These are phyloP conservation scores for Charadrius vociferus DNA, from an alignment of 2,113 vertebrate species.

Conservation along the genomic window DNA sequence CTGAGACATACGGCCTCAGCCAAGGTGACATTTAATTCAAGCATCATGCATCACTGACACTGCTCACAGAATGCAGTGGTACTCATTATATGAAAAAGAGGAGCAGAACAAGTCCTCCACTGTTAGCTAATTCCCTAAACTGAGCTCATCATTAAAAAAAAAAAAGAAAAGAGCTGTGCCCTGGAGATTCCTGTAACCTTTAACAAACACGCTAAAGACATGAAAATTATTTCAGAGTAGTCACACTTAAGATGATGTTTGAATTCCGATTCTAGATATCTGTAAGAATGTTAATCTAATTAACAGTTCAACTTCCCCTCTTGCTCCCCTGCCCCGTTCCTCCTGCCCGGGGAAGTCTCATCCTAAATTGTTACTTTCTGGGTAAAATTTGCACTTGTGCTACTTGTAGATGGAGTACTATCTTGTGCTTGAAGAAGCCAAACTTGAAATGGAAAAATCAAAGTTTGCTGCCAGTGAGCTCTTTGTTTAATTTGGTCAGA, in stretches of 20 bases:
- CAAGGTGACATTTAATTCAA: constrained; percentile 1
- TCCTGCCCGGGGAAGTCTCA: neutral
- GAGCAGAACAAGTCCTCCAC: neutral
- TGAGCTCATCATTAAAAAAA: neutral
- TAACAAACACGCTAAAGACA: constrained; percentile 31
- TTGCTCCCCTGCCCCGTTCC: rapidly evolving
- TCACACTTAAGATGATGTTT: neutral
- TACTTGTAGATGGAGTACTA: neutral
- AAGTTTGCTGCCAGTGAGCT: neutral
- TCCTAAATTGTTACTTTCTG: neutral
- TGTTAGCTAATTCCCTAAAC: neutral
- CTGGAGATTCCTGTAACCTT: constrained; percentile 24
- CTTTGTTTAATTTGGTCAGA: neutral
- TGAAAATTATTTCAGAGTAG: neutral
- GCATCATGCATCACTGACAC: neutral
- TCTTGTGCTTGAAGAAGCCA: neutral
- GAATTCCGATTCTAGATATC: neutral
- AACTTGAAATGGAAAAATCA: neutral
- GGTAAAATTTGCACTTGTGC: neutral
- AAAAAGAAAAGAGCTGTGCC: neutral
- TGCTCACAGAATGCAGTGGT: neutral
- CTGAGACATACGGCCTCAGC: neutral
- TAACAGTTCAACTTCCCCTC: neutral
- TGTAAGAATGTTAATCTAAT: neutral
- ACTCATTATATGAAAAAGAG: neutral